A percentile compares a stretch with the other conserved stretches of the same genome.
phyloP scores from a whole-genome alignment of 1,140 invertebrate species.

The Dendroctonus valens region DNA sequence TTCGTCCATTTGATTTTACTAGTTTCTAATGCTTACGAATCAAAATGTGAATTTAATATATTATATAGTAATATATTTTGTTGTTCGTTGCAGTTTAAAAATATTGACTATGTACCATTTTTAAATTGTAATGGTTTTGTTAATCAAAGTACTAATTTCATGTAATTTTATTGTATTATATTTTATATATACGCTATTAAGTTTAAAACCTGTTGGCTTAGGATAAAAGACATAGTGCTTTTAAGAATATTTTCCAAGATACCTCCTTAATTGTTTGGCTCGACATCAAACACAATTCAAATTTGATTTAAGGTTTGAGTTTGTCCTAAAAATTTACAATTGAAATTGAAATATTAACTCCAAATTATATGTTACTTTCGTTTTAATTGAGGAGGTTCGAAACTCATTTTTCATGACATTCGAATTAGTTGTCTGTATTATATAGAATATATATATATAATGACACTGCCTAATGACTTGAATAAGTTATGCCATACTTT shows the following conservation, averaged over 20 bases:
- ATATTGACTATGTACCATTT: slow-evolving; percentile 27
- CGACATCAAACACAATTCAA: too few species aligned
- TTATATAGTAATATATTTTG: slow-evolving; percentile 34
- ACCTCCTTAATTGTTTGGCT: too few species aligned
- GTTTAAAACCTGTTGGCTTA: slow-evolving; percentile 19
- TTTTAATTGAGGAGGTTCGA: too few species aligned
- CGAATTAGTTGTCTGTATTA: too few species aligned
- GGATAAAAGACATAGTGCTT: neutral
- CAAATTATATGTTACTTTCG: too few species aligned
- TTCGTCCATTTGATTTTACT: slow-evolving; percentile 27
- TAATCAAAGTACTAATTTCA: slow-evolving; percentile 21
- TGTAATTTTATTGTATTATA: slow-evolving; percentile 30
- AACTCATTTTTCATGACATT: too few species aligned
- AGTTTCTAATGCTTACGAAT: slow-evolving; percentile 28
- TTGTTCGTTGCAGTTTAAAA: slow-evolving; percentile 33
- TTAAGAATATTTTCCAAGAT: too few species aligned
- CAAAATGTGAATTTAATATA: slow-evolving; percentile 36
- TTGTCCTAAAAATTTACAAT: too few species aligned
- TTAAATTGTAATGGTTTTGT: slow-evolving; percentile 35
- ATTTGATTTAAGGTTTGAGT: too few species aligned
- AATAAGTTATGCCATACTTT: neutral
- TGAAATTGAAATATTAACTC: too few species aligned
- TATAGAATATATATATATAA: slow-evolving; percentile 12
- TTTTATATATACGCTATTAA: slow-evolving; percentile 29
- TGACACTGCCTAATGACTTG: neutral